Evolutionary conservation across 2,113 vertebrate genomes (phyloP), one percentile per base, ranked within the genome.

Genomic region (Centropus bengalensis): DNA sequence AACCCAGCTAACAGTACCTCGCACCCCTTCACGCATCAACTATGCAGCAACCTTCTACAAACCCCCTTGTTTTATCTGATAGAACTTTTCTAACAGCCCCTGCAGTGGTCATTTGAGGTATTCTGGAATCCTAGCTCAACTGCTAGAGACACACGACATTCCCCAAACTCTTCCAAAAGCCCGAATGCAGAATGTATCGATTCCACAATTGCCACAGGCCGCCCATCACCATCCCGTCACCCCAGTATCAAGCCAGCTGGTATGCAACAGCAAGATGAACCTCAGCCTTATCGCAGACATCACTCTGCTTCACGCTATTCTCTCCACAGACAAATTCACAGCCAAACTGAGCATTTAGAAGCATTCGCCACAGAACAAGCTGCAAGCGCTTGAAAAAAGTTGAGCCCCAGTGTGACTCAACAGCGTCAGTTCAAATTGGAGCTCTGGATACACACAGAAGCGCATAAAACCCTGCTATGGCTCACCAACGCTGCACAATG

Each of bases 11-110:
- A 74, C 76, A 94, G 89, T 86, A 86, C 73, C 81, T 89, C 59
- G 33, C 54, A 93, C 88, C 47, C 89, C 88, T 71, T 93, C 91
- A 78, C 2, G 30, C 60, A 92, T 27, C 56, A 86, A 42, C 68
- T 90, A 55, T 77, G 73, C 32, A 88, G 36, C 63, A 93, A 93
- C 51, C 64, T 68, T 78, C 83, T 70, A 82, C 94, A 93, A 91
- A 86, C 44, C 23, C 42, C 11, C 58, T 81, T 26, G 20, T 7
- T 92, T 83, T 49, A 22, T 49, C 54, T 69, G 62, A 36, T 58
- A 1, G 20, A 66, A 77, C 44, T 86, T 91, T 92, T 83, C 47
- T 67, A 67, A 68, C 33, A 84, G 28, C n/a, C 75, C 36, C 71
- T 81, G 73, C 88, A 86, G 80, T 67, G 69, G 62, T 77, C 79